These are phyloP conservation scores for Microtus oregoni DNA, from an alignment of 2,113 vertebrate genomes.

Conservation along the genomic window DNA sequence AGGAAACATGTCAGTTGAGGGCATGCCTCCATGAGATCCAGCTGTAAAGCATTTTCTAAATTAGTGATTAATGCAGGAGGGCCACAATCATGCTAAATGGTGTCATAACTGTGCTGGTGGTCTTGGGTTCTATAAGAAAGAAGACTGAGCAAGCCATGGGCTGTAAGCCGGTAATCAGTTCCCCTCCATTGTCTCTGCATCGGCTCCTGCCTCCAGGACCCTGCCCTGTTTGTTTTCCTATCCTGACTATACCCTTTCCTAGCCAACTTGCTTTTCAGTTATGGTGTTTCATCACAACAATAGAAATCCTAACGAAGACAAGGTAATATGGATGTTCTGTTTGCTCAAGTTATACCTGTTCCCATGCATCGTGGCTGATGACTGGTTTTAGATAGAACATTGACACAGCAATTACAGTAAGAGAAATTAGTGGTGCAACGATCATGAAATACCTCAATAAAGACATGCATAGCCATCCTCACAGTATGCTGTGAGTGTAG, in stretches of 20 bases:
- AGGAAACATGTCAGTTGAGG: background rate
- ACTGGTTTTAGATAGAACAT: background rate
- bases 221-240: background rate
- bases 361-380: background rate
- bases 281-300: too few species aligned
- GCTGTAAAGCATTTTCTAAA: background rate
- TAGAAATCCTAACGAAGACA: background rate
- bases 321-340: background rate
- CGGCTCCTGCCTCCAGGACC: background rate
- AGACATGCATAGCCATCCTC: background rate
- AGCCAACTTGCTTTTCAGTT: too few species aligned
- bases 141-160: background rate
- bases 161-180: background rate
- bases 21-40: background rate
- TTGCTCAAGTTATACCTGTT: background rate
- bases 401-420: background rate
- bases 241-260: background rate
- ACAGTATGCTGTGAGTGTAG: background rate
- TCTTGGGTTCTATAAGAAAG: background rate
- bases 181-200: background rate
- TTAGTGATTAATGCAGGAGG: background rate
- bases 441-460: background rate
- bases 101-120: background rate
- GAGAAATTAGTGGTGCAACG: background rate
- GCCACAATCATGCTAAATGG: too few species aligned